A percentile compares a stretch with the other conserved stretches of the same genome.
These are phyloP conservation scores for Oxyteleia sp. DNA, from an alignment of 2,888 invertebrate species.

Conservation along the genomic window DNA sequence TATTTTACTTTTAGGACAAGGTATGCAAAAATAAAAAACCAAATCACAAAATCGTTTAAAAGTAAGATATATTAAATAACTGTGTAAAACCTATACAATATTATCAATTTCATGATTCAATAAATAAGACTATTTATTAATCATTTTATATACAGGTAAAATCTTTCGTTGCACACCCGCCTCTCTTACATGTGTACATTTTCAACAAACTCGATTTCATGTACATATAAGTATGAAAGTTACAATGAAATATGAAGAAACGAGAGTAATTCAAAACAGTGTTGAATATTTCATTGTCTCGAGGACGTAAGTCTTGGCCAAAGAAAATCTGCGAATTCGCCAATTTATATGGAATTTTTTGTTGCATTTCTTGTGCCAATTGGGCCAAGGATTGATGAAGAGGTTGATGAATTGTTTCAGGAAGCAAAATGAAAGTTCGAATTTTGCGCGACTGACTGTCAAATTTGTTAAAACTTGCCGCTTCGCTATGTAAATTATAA, in stretches of 20 bases:
- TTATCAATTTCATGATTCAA: too few species aligned
- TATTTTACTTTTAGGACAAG: too few species aligned
- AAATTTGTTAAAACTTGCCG: neutral
- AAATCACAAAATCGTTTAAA: too few species aligned
- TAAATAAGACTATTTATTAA: too few species aligned
- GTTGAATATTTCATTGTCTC: slow-evolving; percentile 8
- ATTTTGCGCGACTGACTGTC: neutral
- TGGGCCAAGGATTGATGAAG: slow-evolving; percentile 79
- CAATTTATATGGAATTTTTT: slow-evolving; percentile 76
- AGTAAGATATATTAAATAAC: too few species aligned
- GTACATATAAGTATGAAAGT: neutral
- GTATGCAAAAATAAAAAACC: too few species aligned
- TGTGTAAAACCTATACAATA: too few species aligned
- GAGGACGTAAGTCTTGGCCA: slow-evolving; percentile 71
- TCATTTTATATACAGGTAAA: too few species aligned
- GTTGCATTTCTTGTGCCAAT: slow-evolving; percentile 78
- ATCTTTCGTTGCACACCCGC: too few species aligned
- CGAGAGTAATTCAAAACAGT: neutral
- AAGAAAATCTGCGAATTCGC: slow-evolving; percentile 60
- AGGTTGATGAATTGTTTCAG: slow-evolving; percentile 60
- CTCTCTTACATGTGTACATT: too few species aligned
- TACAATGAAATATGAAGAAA: neutral
- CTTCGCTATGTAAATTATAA: neutral
- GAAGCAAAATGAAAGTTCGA: slow-evolving; percentile 8
- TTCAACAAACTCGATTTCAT: too few species aligned